These are phyloP conservation scores for Drosophila suboccidentalis DNA, from an alignment of 2,888 invertebrate genomes.

Conservation along the genomic window DNA sequence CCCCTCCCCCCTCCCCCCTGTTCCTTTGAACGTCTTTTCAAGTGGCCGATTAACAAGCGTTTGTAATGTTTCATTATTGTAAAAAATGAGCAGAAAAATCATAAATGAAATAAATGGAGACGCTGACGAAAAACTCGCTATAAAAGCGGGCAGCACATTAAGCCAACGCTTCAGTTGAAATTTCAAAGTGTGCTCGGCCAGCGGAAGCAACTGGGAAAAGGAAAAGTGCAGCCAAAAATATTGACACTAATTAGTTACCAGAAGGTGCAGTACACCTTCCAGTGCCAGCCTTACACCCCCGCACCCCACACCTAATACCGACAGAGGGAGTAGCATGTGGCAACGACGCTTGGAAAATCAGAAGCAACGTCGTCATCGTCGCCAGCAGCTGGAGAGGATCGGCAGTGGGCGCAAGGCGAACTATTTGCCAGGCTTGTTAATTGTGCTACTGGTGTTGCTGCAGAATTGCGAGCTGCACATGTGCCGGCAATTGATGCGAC, in stretches of 20 bases:
- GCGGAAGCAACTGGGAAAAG: slow-evolving; percentile 16
- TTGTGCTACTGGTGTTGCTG: slow-evolving; percentile 70
- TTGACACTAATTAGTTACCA: slow-evolving; percentile 39
- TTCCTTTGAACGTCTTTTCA: slow-evolving; percentile 34
- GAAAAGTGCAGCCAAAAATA: slow-evolving; percentile 34
- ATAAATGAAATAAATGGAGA: slow-evolving; percentile 20
- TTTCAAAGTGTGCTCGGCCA: slow-evolving; percentile 60
- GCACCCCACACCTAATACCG: background rate
- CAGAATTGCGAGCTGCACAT: slow-evolving; percentile 72
- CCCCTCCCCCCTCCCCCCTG: background rate
- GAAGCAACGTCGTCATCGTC: slow-evolving; percentile 30
- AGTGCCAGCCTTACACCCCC: background rate
- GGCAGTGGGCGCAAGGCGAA: slow-evolving; percentile 17
- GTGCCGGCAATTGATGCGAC: slow-evolving; percentile 68
- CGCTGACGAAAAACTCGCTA: slow-evolving; percentile 44
- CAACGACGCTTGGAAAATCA: slow-evolving; percentile 18
- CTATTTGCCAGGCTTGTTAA: slow-evolving; percentile 67
- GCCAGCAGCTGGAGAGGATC: slow-evolving; percentile 29
- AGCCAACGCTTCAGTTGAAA: slow-evolving; percentile 73
- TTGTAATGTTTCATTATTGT: slow-evolving; percentile 79
- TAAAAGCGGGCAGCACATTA: slow-evolving; percentile 68
- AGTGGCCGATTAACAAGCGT: slow-evolving; percentile 78
- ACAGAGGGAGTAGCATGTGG: slow-evolving; percentile 19
- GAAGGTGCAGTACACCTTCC: slow-evolving; percentile 6
- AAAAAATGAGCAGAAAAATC: slow-evolving; percentile 47